Evolutionary conservation across 2,888 invertebrate species (phyloP), one percentile per base, ranked within the genome.

Genomic region (Molorchus minor): DNA sequence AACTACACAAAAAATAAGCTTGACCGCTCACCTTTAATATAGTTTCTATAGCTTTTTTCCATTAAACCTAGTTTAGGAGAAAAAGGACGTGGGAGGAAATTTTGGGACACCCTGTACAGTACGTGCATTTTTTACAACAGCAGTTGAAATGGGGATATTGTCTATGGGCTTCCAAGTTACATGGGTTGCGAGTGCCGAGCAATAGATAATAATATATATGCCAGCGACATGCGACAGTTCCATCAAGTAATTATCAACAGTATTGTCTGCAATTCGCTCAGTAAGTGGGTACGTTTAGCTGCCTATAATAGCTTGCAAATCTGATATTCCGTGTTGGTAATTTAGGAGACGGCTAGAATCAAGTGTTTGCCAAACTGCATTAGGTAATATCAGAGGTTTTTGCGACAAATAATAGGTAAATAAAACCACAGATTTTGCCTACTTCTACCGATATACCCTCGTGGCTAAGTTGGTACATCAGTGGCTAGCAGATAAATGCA

Each of bases 191-290:
- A 49, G 49, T 49, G 66, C 56, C 52, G 57, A 47, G 46, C 40
- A 45, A 55, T 54, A 64, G 66, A 66, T 66, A 66, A 66, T 66
- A 66, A 66, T 61, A 60, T 61, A 66, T 58, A 64, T 61, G 57
- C 40, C 51, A 49, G 52, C 41, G 60, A 64, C 63, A 66, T 54
- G 52, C 41, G 60, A 64, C 63, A 66, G 56, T 61, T 64, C 59
- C 63, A 55, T 61, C 61, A 55, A 36, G 44, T 61, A 61, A 63
- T 66, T 64, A 64, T 64, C 59, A 53, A 55, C 54, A 57, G 59
- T 57, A 61, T 64, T 61, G 63, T 66, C 61, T 61, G 56, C 54
- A 58, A 64, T 61, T 60, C 57, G 61, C 53, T 56, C 58, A 56
- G 44, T 45, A 58, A 60, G 17, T 58, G 60, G 49, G 41, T 51